Base-by-base conservation (phyloP, 2,888 invertebrate genomes). In the Rhagonycha fulva region DNA sequence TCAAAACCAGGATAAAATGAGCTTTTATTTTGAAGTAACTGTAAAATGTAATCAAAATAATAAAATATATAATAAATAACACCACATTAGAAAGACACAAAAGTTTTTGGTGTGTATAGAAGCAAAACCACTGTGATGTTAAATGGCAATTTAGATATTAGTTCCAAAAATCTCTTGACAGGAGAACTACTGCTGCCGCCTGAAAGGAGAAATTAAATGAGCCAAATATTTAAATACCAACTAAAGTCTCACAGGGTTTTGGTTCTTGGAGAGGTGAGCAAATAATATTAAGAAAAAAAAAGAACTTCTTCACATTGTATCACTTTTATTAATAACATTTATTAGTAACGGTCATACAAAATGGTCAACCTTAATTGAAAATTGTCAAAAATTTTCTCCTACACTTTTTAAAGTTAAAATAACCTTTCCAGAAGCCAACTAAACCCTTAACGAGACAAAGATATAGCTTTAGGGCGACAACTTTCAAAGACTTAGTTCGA, bases 401-500 rank as follows among this genome's bases (percentile, higher is more conserved):
- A 90, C 91, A 91, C 89, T 92, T 91, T 90, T 93, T 94, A 90
- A 92, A 91, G 91, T 92, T 94, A 90, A 93, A 94, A 92, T 91
- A 94, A 90, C 94, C 94, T 90, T 91, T 93, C 94, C 94, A 94
- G 90, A 91, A 91, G 89, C 94, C 93, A 91, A 94, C 92, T 91
- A 93, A 92, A 91, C 92, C 92, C 90, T 91, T 93, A 89, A 91
- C 90, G 87, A 90, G 89, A 90, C 88, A 90, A 90, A 92, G 91
- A 88, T 90, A 90, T 88, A 91, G 91, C 89, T 89, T 80, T 81
- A 86, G 84, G 84, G 82, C 81, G 81, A 79, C 80, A 81, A 78
- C 76, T 75, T 68, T 77, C 61, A 72, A 73, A 75, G 71, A 70
- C 32, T 67, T 47, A 26, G 68, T 76, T 78, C 74, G 24, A 69